Conservation (phyloP, 2,888 invertebrate genomes). For the Ernsta delagoae region DNA sequence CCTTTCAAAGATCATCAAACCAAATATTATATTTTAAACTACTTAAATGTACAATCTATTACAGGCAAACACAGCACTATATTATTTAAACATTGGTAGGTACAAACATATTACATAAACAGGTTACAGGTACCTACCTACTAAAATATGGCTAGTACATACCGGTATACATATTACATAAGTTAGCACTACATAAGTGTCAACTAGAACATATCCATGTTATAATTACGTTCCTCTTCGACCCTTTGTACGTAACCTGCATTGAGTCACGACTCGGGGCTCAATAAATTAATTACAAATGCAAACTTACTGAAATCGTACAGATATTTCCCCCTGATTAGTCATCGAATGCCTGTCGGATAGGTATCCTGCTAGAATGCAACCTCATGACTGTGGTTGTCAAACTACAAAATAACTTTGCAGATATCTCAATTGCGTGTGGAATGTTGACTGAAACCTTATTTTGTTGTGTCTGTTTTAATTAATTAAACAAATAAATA, state of each 20-base stretch:
- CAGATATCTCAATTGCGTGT: constrained; percentile 8
- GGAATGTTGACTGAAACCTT: constrained; percentile 11
- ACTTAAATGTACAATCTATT: too few relatives aligned
- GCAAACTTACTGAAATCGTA: constrained; percentile 46
- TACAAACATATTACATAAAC: too few relatives aligned
- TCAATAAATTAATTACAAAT: constrained; percentile 49
- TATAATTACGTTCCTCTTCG: constrained; percentile 35
- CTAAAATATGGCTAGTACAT: too few relatives aligned
- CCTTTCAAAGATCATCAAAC: too few relatives aligned
- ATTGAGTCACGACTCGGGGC: constrained; percentile 32
- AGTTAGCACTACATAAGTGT: too few relatives aligned
- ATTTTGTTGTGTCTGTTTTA: background rate
- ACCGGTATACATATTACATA: too few relatives aligned
- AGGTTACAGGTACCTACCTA: too few relatives aligned
- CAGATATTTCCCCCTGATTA: constrained; percentile 47
- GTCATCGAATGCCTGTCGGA: constrained; percentile 43
- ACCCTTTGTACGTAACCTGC: constrained; percentile 34
- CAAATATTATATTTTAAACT: too few relatives aligned
- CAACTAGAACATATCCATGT: background rate
- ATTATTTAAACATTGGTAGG: too few relatives aligned
- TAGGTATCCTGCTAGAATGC: constrained; percentile 35
- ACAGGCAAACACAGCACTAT: too few relatives aligned
- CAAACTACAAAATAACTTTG: constrained; percentile 1
- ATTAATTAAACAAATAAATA: constrained; percentile 1
- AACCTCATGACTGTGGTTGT: constrained; percentile 24